A percentile compares a stretch with the other conserved stretches of the same genome.
Conservation (phyloP, 2,888 invertebrate species). For the Hemaris fuciformis region DNA sequence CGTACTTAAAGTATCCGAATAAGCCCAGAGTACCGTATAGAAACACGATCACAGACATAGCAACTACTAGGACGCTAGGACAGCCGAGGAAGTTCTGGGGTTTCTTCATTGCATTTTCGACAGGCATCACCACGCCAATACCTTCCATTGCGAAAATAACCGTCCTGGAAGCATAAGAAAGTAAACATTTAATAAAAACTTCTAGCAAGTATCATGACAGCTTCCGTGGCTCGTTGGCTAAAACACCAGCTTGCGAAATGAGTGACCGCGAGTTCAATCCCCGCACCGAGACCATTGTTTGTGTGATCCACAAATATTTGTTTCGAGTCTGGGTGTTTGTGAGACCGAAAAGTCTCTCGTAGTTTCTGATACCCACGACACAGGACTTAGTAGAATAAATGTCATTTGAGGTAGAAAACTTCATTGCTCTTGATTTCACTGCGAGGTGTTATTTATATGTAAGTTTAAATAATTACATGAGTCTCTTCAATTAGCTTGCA, state of each 20-base stretch:
- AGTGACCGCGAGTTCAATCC: too few species aligned
- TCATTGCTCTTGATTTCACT: neutral
- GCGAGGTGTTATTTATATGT: neutral
- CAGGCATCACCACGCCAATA: slow-evolving; percentile 94
- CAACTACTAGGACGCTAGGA: slow-evolving; percentile 92
- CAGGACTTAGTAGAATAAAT: too few species aligned
- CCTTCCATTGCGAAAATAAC: slow-evolving; percentile 99
- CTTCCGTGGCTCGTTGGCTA: too few species aligned
- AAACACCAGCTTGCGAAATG: too few species aligned
- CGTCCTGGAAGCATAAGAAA: slow-evolving; percentile 81
- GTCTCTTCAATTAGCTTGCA: neutral
- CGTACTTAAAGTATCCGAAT: slow-evolving; percentile 94
- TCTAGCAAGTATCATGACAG: too few species aligned
- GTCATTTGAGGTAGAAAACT: too few species aligned
- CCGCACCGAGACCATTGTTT: too few species aligned
- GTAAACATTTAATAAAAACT: neutral
- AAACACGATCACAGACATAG: slow-evolving; percentile 90
- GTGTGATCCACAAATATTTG: too few species aligned
- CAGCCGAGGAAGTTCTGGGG: slow-evolving; percentile 90
- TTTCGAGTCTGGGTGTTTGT: too few species aligned
- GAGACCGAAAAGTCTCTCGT: too few species aligned
- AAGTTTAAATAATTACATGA: neutral
- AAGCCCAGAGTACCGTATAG: slow-evolving; percentile 92
- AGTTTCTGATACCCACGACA: too few species aligned
- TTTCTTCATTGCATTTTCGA: slow-evolving; percentile 94